phyloP scores from a whole-genome alignment of 2,888 invertebrate species.

The Epinotia demarniana region DNA sequence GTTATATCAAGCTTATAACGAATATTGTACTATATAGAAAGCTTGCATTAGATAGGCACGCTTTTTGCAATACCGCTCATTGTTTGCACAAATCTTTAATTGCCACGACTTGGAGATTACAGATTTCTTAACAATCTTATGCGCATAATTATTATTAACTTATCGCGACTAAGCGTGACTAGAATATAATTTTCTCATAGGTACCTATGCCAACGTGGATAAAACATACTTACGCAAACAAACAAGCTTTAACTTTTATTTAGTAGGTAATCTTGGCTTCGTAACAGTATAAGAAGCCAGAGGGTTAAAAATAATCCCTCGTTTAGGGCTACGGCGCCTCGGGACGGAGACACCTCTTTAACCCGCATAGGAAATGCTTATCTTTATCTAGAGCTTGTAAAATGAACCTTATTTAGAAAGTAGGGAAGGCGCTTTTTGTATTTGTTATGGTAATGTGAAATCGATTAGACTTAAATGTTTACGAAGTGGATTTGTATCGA shows the following conservation, averaged over 20 bases:
- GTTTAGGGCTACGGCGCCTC: conserved; percentile 64
- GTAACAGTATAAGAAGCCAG: conserved; percentile 56
- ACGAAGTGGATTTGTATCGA: conserved; percentile 69
- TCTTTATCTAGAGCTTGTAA: conserved; percentile 45
- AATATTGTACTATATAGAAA: neutral
- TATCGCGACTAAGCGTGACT: conserved; percentile 9
- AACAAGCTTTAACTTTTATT: conserved; percentile 4
- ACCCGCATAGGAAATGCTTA: conserved; percentile 54
- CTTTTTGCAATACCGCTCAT: conserved; percentile 17
- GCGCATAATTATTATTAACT: conserved; percentile 20
- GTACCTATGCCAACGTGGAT: neutral
- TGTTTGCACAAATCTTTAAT: conserved; percentile 13
- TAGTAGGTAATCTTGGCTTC: conserved; percentile 47
- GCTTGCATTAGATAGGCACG: neutral
- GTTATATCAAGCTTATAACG: no score
- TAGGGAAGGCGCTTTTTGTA: conserved; percentile 51
- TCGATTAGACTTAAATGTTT: conserved; percentile 70
- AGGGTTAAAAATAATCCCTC: conserved; percentile 70
- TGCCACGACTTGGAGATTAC: neutral
- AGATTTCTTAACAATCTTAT: conserved; percentile 18
- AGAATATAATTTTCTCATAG: conserved; percentile 6
- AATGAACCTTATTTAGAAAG: conserved; percentile 51
- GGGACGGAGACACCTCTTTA: conserved; percentile 61
- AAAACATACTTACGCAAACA: conserved; percentile 8
- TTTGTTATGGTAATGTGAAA: conserved; percentile 52